phyloP scores from a whole-genome alignment of 2,888 invertebrate genomes.

The Beris morrisii region DNA sequence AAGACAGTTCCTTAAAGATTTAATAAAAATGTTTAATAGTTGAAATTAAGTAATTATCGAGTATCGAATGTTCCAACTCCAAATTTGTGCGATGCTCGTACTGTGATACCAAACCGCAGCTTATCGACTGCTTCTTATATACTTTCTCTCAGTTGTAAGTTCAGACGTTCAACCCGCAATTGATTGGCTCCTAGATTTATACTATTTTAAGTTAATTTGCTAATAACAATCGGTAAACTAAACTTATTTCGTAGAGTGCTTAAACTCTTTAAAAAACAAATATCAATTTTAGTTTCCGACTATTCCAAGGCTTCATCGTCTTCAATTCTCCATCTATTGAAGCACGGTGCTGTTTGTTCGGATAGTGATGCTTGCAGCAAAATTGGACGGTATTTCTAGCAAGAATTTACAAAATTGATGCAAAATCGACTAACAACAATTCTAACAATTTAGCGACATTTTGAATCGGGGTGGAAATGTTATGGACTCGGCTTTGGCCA shows the following conservation, averaged over 20 bases:
- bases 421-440: background rate
- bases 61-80: background rate
- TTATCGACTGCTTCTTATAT: too few relatives aligned
- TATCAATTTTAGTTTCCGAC: too few relatives aligned
- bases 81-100: background rate
- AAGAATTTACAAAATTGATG: background rate
- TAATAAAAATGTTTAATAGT: too few relatives aligned
- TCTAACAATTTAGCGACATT: conserved; percentile 41
- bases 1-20: too few relatives aligned
- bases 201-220: conserved; percentile 51
- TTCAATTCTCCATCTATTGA: conserved; percentile 67
- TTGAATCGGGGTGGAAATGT: conserved; percentile 65
- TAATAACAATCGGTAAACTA: too few relatives aligned
- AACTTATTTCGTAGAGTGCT: too few relatives aligned
- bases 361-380: conserved; percentile 75
- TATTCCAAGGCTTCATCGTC: too few relatives aligned
- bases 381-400: conserved; percentile 67
- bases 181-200: too few relatives aligned
- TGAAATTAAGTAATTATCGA: too few relatives aligned
- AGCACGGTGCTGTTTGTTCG: conserved; percentile 73
- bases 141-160: too few relatives aligned
- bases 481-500: conserved; percentile 80
- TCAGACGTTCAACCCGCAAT: too few relatives aligned
- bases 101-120: background rate
- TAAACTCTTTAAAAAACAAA: too few relatives aligned